Evolutionary conservation across 1,140 invertebrate genomes (phyloP), one percentile per base, ranked within the genome.

Genomic region (Drosophila biarmipes): DNA sequence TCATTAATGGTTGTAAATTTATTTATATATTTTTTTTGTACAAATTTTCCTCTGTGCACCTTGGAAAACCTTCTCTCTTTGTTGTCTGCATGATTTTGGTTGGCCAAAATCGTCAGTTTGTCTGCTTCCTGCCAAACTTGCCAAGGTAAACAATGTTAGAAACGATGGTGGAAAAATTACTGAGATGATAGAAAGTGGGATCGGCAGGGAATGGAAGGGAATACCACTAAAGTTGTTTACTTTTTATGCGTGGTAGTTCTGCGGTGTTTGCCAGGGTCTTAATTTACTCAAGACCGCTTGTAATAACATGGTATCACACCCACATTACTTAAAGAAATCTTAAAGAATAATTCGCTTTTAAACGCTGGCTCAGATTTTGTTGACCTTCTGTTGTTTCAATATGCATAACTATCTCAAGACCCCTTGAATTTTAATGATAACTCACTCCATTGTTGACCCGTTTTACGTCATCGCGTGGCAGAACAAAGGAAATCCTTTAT

Each of bases 401-500:
- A 15, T 12, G 10, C 6, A 19, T 14, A 11, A 17, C 10, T 7
- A 24, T 42, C 34, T 6, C 10, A 53, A 24, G 34, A 1, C 8
- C 29, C 7, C 15, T 34, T 19, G 17, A 46, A 21, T 43, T 34
- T 34, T 34, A 34, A 24, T 24, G 52, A 38, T 27, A 54, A 40
- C 52, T 38, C 52, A 57, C 38, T 43, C 27, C 6, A 17, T 21
- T 34, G 7, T 21, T 46, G 35, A 31, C 46, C 24, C 49, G 21
- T 37, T 42, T 38, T 12, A 24, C n/a, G 24, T 15, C 17, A 31
- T 29, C 7, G 12, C 17, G 1, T 5, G 12, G 55, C 19, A 34
- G 34, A n/a, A 69, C 64, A 69, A 68, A 69, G 66, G 27, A 69
- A 56, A 56, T 69, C 63, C 49, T 37, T 29, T 38, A 19, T 55